These are phyloP conservation scores for Acrocephalus scirpaceus DNA, from an alignment of 2,797 vertebrate species.

Conservation along the genomic window DNA sequence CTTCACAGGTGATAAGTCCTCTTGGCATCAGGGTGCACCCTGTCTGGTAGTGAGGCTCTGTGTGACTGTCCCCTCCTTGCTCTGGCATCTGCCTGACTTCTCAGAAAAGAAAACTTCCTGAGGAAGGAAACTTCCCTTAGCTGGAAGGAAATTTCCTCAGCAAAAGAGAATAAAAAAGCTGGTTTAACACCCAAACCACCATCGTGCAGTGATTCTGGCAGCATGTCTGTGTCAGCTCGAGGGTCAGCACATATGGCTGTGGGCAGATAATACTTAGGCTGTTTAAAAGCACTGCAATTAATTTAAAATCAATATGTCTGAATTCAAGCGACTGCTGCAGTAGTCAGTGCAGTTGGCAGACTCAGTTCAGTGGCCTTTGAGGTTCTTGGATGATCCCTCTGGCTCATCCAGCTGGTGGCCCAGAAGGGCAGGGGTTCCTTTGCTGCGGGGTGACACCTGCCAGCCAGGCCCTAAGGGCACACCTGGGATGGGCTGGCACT, in stretches of 20 bases:
- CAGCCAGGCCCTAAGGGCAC: not conserved
- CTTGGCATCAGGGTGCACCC: accelerated
- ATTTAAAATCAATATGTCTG: constrained; percentile 1
- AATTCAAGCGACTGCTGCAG: not conserved
- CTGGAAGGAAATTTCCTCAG: not conserved
- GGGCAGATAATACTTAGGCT: not conserved
- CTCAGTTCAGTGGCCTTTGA: not conserved
- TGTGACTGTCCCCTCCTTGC: not conserved
- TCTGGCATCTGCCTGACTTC: not conserved
- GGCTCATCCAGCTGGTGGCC: not conserved
- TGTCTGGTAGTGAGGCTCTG: not conserved
- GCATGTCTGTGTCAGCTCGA: accelerated
- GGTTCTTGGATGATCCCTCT: not conserved
- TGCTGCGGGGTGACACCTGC: not conserved
- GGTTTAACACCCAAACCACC: not conserved
- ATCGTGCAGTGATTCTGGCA: not conserved
- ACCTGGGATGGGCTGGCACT: not conserved
- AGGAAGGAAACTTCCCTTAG: not conserved
- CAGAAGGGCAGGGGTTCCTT: not conserved
- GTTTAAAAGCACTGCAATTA: not conserved
- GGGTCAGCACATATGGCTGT: not conserved
- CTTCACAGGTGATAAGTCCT: not conserved
- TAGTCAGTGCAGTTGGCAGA: not conserved
- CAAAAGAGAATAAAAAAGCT: not conserved
- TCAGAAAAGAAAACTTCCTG: not conserved